These are phyloP conservation scores for Pseudomyrmex cubaensis DNA, from an alignment of 1,140 invertebrate genomes.

Conservation along the genomic window DNA sequence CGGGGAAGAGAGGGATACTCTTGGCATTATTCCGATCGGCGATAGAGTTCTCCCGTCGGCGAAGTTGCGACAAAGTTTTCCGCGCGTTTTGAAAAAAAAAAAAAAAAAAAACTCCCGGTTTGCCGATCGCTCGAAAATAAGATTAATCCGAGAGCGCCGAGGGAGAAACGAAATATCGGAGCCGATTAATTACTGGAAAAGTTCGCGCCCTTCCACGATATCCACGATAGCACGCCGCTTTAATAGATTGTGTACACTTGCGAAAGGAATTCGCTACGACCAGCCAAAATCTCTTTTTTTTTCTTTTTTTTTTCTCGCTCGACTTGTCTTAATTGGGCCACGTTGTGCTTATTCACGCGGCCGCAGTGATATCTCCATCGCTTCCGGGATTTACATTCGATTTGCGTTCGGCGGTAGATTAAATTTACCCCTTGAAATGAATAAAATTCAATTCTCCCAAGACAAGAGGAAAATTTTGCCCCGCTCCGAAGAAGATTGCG, in stretches of 20 bases:
- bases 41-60: slow-evolving; percentile 28
- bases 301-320: slow-evolving; percentile 16
- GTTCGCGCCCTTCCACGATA: slow-evolving; percentile 13
- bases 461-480: slow-evolving; percentile 6
- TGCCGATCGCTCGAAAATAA: slow-evolving; percentile 48
- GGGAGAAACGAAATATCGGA: slow-evolving; percentile 43
- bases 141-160: slow-evolving; percentile 29
- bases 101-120: neutral
- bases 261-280: slow-evolving; percentile 44
- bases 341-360: slow-evolving; percentile 43
- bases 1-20: neutral
- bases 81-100: slow-evolving; percentile 22
- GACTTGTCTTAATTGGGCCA: slow-evolving; percentile 52
- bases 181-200: slow-evolving; percentile 56
- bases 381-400: slow-evolving; percentile 45
- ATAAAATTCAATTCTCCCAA: slow-evolving; percentile 45
- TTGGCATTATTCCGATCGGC: slow-evolving; percentile 38
- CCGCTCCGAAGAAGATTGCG: neutral
- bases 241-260: slow-evolving; percentile 44
- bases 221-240: slow-evolving; percentile 14
- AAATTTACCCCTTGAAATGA: slow-evolving; percentile 47
- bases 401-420: slow-evolving; percentile 38
- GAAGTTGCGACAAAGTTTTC: slow-evolving; percentile 44
- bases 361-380: neutral
- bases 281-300: neutral